phyloP scores from a whole-genome alignment of 2,113 vertebrate species.

The Hypocryptadius cinnamomeus region DNA sequence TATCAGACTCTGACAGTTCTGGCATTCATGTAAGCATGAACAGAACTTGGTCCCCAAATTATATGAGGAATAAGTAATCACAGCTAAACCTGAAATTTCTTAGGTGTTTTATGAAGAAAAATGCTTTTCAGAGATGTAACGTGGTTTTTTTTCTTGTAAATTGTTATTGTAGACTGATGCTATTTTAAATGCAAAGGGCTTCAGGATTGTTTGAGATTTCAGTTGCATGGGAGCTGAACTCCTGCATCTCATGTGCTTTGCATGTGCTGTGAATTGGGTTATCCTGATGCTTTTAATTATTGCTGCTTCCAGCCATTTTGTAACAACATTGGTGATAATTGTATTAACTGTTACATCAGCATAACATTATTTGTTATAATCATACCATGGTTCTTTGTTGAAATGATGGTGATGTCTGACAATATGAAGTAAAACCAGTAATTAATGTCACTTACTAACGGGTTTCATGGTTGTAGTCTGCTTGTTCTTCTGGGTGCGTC shows the following conservation, averaged over 20 bases:
- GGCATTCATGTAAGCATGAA: not conserved
- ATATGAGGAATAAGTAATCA: not conserved
- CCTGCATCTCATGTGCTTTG: conserved; percentile 45
- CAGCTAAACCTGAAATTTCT: not conserved
- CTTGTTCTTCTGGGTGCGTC: conserved; percentile 52
- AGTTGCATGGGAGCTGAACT: not conserved
- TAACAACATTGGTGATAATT: conserved; percentile 28
- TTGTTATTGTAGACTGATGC: not conserved
- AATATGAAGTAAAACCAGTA: conserved; percentile 45
- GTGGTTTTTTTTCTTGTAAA: not conserved
- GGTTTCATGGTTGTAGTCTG: conserved; percentile 45
- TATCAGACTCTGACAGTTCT: not conserved
- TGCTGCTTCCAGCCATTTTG: conserved; percentile 50
- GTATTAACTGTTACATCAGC: conserved; percentile 56
- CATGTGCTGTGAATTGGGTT: conserved; percentile 38
- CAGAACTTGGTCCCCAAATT: not conserved
- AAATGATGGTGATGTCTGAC: conserved; percentile 42
- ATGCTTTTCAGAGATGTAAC: not conserved
- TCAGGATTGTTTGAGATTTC: not conserved
- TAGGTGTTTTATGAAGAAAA: not conserved
- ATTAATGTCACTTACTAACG: conserved; percentile 71
- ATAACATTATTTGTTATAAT: conserved; percentile 54
- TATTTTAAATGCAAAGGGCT: not conserved
- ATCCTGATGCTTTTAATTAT: conserved; percentile 53
- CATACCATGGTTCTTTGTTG: conserved; percentile 39